Evolutionary conservation across 2,113 vertebrate genomes (phyloP), one percentile per base, ranked within the genome.

Genomic region (Gadus chalcogrammus): DNA sequence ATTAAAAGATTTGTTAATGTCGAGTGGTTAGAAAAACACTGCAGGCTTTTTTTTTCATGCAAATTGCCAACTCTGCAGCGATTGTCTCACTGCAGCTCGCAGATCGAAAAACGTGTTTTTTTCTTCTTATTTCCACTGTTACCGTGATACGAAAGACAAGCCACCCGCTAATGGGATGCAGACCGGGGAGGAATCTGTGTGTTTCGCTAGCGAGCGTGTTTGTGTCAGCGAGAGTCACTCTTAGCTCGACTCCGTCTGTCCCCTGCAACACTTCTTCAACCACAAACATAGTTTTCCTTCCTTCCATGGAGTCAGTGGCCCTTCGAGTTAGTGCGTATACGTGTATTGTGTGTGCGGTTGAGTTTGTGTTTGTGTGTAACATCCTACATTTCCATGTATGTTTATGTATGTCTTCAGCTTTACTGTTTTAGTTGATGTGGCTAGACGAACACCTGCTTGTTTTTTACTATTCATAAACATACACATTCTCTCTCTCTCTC

Each of bases 1-100:
- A 92, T 92, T 91, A 91, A 90, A 91, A 90, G 79, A 90, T 89
- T 85, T 89, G 85, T 88, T 90, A 91, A 91, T 91, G 87, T 74
- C 52, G 81, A 83, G 76, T 85, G 88, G 90, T 91, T 89, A 88
- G 88, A 89, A 91, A 90, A 91, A 86, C 87, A 88, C 88, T 87
- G 82, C 76, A 65, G 87, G 87, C 87, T 87, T 88, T 89, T 87
- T 88, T 88, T 87, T 86, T 80, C 86, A 88, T 89, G 86, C 81
- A 88, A 91, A 92, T 91, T 86, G 82, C 66, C 85, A 90, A 87
- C 71, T 81, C 76, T 82, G 75, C 69, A 70, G 79, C 79, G 79
- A 79, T 81, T 75, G 72, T 74, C 80, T 75, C 79, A 81, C 73
- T 72, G 72, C 59, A 31, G 79, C 82, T 85, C 81, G 68, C 71